Evolutionary conservation across 2,888 invertebrate species (phyloP).

Genomic region (Microchrysa polita): DNA sequence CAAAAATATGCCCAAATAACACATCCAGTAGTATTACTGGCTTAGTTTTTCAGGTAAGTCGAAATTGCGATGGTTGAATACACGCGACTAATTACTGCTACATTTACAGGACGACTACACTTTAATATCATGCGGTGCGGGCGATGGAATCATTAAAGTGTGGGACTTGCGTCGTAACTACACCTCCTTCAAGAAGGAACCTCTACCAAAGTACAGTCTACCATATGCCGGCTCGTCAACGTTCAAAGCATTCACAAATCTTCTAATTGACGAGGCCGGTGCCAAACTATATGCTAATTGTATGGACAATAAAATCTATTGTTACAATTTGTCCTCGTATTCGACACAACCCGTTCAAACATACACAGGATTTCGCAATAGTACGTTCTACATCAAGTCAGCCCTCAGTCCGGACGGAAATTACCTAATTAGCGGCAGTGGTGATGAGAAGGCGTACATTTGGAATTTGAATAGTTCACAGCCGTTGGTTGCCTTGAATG

Average conservation of each 20-base stretch:
- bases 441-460: conserved; percentile 85
- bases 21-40: conserved; percentile 82
- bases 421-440: conserved; percentile 89
- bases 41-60: conserved; percentile 75
- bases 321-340: conserved; percentile 81
- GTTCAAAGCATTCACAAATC: conserved; percentile 78
- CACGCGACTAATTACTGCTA: conserved; percentile 8
- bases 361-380: conserved; percentile 79
- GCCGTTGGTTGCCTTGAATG: conserved; percentile 76
- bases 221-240: conserved; percentile 78
- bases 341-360: conserved; percentile 71
- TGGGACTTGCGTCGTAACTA: conserved; percentile 91
- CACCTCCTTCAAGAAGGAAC: conserved; percentile 72
- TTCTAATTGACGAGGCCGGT: conserved; percentile 76
- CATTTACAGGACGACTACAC: conserved; percentile 74
- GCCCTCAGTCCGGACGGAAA: conserved; percentile 81
- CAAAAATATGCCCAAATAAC: conserved; percentile 64
- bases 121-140: conserved; percentile 85
- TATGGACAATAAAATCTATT: conserved; percentile 86
- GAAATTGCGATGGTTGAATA: neutral
- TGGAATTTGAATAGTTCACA: conserved; percentile 77
- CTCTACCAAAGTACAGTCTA: conserved; percentile 76
- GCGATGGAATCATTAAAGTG: conserved; percentile 85
- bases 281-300: conserved; percentile 84
- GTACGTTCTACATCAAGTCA: conserved; percentile 86